Percentiles rank a stretch among this genome's conserved stretches.
Evolutionary conservation across 2,797 vertebrate species (phyloP).

Genomic region (Yasuhikotakia modesta): DNA sequence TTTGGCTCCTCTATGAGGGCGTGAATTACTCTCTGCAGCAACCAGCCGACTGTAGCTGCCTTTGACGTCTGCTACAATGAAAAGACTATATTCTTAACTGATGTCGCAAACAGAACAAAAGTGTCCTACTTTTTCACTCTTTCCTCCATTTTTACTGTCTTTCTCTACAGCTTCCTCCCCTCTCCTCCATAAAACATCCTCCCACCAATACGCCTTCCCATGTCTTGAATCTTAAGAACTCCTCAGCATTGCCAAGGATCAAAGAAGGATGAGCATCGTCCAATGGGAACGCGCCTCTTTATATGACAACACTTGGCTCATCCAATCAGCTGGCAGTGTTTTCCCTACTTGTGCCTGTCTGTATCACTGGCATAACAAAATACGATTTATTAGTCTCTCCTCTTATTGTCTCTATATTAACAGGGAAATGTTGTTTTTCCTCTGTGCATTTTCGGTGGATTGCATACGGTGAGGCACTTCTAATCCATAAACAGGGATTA

Average conservation of each 20-base stretch:
- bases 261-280: slow-evolving; percentile 52
- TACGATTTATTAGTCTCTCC: slow-evolving; percentile 24
- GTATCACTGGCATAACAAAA: slow-evolving; percentile 42
- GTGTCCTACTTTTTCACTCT: slow-evolving; percentile 61
- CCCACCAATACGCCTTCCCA: slow-evolving; percentile 35
- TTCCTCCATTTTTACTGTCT: slow-evolving; percentile 40
- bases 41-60: slow-evolving; percentile 44
- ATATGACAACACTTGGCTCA: slow-evolving; percentile 46
- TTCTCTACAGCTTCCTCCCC: slow-evolving; percentile 36
- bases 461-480: slow-evolving; percentile 25
- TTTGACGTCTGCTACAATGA: slow-evolving; percentile 56
- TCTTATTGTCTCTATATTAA: slow-evolving; percentile 45
- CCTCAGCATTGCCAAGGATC: slow-evolving; percentile 56
- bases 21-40: slow-evolving; percentile 59
- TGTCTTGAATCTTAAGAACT: slow-evolving; percentile 58
- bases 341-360: slow-evolving; percentile 11
- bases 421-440: slow-evolving; percentile 34
- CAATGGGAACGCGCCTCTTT: slow-evolving; percentile 42
- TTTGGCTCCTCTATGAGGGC: slow-evolving; percentile 54
- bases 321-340: slow-evolving; percentile 39
- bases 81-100: slow-evolving; percentile 57
- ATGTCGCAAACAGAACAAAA: slow-evolving; percentile 61
- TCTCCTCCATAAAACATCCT: slow-evolving; percentile 34
- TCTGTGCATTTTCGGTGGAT: slow-evolving; percentile 36
- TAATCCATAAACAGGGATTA: slow-evolving; percentile 54